Evolutionary conservation across 2,797 vertebrate species (phyloP).

Genomic region (Carapus acus): DNA sequence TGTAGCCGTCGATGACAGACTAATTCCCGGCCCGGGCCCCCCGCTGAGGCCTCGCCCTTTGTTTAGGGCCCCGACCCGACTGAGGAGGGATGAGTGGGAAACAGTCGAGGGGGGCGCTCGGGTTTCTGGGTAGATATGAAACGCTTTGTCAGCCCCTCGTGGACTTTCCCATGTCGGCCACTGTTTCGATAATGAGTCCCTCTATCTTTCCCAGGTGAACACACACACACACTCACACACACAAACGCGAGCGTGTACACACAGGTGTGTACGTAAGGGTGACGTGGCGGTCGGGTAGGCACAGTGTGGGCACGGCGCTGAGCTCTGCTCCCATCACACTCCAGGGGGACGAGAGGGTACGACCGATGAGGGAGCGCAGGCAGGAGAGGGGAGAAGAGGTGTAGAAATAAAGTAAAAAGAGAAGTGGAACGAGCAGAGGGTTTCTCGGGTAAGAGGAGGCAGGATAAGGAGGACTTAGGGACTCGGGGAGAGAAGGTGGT

Average conservation of each 20-base stretch:
- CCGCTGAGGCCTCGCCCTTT: constrained; percentile 71
- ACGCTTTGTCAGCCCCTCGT: constrained; percentile 80
- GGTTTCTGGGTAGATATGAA: constrained; percentile 85
- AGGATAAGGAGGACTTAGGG: constrained; percentile 54
- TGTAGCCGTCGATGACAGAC: constrained; percentile 82
- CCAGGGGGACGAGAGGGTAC: constrained; percentile 71
- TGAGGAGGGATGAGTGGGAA: constrained; percentile 77
- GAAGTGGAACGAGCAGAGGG: constrained; percentile 49
- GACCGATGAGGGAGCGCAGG: constrained; percentile 42
- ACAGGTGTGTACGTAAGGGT: constrained; percentile 46
- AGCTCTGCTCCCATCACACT: constrained; percentile 67
- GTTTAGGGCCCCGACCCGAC: constrained; percentile 83
- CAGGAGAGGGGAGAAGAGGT: constrained; percentile 48
- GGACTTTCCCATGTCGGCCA: constrained; percentile 83
- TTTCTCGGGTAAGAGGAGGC: constrained; percentile 43
- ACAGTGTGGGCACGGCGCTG: constrained; percentile 75
- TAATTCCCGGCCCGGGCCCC: constrained; percentile 75
- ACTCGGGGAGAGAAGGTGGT: constrained; percentile 41
- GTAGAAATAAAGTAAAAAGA: constrained; percentile 15
- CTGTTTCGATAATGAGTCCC: constrained; percentile 76
- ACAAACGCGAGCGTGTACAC: neutral
- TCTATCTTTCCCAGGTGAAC: constrained; percentile 57
- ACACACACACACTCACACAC: constrained; percentile 25
- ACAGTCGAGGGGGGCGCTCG: constrained; percentile 76
- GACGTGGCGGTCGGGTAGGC: constrained; percentile 39